Evolutionary conservation across 2,888 invertebrate genomes (phyloP).

Genomic region (Orchesellides sinensis): DNA sequence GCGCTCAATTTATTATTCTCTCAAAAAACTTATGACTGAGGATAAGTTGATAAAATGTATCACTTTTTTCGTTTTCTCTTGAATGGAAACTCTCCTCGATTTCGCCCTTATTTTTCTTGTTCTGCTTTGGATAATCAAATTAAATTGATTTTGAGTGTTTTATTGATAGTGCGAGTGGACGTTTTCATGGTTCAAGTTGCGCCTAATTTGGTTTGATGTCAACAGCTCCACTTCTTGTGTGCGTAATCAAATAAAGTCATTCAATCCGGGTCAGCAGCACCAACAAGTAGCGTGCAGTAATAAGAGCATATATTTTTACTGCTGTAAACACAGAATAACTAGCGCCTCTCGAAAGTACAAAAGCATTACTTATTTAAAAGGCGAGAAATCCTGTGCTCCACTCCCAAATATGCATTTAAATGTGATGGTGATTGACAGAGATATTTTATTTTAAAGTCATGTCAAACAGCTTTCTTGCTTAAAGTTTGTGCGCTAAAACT

Average conservation of each 20-base stretch:
- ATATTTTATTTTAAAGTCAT: conserved; percentile 35
- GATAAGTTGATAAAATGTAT: background rate
- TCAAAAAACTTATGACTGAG: background rate
- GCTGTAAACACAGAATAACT: too few species aligned
- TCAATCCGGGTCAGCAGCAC: conserved; percentile 3
- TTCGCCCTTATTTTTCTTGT: conserved; percentile 19
- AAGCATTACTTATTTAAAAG: conserved; percentile 13
- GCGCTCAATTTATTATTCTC: conserved; percentile 4
- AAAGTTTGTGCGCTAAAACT: too few species aligned
- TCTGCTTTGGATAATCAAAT: conserved; percentile 3
- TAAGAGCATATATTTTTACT: too few species aligned
- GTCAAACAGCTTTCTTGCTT: too few species aligned
- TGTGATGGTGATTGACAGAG: conserved; percentile 44
- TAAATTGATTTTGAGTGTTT: conserved; percentile 8
- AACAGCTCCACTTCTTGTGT: conserved; percentile 19
- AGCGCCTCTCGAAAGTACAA: conserved; percentile 10
- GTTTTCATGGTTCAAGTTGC: conserved; percentile 2
- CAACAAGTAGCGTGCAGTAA: too few species aligned
- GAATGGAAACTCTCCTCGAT: background rate
- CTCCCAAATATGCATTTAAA: conserved; percentile 30
- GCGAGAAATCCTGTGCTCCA: conserved; percentile 5
- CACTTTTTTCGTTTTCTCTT: background rate
- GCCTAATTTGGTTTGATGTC: conserved; percentile 33
- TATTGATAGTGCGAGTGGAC: conserved; percentile 11
- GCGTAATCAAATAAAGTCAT: conserved; percentile 18